These are phyloP conservation scores for Coptodon rendalli DNA, from an alignment of 2,113 vertebrate species.

Conservation along the genomic window DNA sequence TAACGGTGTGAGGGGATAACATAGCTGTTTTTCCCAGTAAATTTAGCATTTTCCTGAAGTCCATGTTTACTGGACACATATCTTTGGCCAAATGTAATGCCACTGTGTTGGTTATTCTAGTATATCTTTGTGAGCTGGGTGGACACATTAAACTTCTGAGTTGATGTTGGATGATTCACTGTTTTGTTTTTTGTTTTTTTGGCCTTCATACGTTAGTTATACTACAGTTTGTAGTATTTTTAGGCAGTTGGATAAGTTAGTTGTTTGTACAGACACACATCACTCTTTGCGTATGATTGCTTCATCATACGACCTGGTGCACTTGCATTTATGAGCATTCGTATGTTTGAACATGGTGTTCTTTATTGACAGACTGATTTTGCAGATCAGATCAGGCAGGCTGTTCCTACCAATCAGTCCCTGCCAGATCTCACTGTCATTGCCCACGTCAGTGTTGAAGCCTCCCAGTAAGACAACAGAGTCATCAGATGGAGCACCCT, in stretches of 20 bases:
- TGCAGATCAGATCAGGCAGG: neutral
- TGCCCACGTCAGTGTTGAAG: neutral
- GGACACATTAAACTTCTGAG: neutral
- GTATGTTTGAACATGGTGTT: neutral
- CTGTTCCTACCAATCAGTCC: neutral
- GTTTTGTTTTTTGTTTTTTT: neutral
- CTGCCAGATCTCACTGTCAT: neutral
- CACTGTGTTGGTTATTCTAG: neutral
- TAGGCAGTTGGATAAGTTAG: neutral
- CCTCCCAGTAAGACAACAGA: neutral
- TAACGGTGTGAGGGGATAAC: neutral
- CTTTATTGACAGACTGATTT: neutral
- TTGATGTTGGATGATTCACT: neutral
- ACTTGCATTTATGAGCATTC: neutral
- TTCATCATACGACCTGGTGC: neutral
- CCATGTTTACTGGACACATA: accelerated
- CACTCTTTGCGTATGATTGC: neutral
- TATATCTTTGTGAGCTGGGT: neutral
- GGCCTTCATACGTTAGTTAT: neutral
- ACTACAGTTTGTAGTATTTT: neutral
- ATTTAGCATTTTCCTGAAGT: neutral
- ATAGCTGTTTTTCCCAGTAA: neutral
- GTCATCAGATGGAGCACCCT: neutral
- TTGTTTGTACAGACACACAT: neutral
- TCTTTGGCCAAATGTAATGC: neutral